Base-by-base conservation (phyloP, 2,113 vertebrate species). In the Rhynchomys soricoides region DNA sequence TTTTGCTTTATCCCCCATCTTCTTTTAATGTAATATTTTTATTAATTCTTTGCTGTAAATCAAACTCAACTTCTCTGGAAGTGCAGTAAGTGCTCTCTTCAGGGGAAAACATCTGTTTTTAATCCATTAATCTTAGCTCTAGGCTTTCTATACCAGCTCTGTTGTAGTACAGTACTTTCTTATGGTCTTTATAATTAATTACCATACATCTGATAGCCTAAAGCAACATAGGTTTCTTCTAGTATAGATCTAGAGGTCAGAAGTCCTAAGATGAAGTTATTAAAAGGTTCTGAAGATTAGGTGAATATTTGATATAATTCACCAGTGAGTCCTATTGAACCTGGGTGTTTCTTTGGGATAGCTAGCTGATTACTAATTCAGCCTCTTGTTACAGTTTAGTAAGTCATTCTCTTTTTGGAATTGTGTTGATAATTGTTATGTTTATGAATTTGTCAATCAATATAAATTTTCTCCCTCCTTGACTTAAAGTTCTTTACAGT, bases 301-400 rank as follows among this genome's bases (percentile, higher is more conserved):
- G 17, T 75, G 31, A 93, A 81, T 95, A 34, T 45, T 97, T 96
- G 37, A 26, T 95, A 81, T 37, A 88, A 52, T 48, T 96, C 26
- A 75, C 43, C n/a, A 93, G 1, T 95, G 52, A 89, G 34, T 74
- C 52, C n/a, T 43, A 70, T 59, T 95, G 55, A 24, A 91, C n/a
- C 24, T 85, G 40, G 40, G 26, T 64, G 77, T 74, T 86, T 92
- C 68, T 91, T 93, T 77, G n/a, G 52, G 24, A n/a, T 89, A 93
- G 66, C 59, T 94, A n/a, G 86, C n/a, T 96, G 48, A 62, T 81
- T 93, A 71, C 59, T 93, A 77, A 81, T 77, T 94, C 26, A 91
- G 31, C 73, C 34, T 88, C 68, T 40, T 57, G n/a, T 86, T 93
- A 85, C 40, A 62, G 16, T 62, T 93, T 91, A 81, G 37, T 91